These are phyloP conservation scores for Rhynchotus rufescens DNA, from an alignment of 2,797 vertebrate species.

Conservation along the genomic window DNA sequence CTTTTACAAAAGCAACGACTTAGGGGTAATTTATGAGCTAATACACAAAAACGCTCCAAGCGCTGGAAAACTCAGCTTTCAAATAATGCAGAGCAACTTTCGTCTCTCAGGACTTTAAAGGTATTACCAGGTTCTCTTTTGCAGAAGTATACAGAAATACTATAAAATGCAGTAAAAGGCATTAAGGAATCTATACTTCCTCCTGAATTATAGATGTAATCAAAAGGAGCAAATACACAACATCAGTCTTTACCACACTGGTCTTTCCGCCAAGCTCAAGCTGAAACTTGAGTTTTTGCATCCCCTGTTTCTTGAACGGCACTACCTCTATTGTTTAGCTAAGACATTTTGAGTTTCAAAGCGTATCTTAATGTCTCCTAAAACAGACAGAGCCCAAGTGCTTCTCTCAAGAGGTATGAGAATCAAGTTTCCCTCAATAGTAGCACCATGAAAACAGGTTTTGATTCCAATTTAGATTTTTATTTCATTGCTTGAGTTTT, in stretches of 20 bases:
- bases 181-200: constrained; percentile 68
- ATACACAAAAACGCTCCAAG: constrained; percentile 58
- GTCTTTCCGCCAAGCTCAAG: constrained; percentile 16
- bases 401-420: neutral
- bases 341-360: constrained; percentile 43
- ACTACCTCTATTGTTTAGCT: constrained; percentile 35
- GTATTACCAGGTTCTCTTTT: constrained; percentile 50
- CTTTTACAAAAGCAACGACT: constrained; percentile 37
- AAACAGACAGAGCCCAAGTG: constrained; percentile 2
- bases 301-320: constrained; percentile 10
- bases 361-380: neutral
- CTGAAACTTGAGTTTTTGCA: constrained; percentile 26
- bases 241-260: constrained; percentile 54
- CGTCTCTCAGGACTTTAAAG: constrained; percentile 50
- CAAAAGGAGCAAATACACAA: constrained; percentile 61
- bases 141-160: constrained; percentile 26
- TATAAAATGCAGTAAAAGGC: constrained; percentile 51
- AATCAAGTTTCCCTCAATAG: neutral
- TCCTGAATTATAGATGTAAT: constrained; percentile 78
- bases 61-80: constrained; percentile 50
- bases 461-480: neutral
- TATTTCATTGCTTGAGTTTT: constrained; percentile 1
- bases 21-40: constrained; percentile 60
- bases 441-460: neutral
- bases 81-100: constrained; percentile 63